A percentile compares a stretch with the other conserved stretches of the same genome.
phyloP scores from a whole-genome alignment of 92 coral and sea anemone species.

The Palythoa caribaeorum region DNA sequence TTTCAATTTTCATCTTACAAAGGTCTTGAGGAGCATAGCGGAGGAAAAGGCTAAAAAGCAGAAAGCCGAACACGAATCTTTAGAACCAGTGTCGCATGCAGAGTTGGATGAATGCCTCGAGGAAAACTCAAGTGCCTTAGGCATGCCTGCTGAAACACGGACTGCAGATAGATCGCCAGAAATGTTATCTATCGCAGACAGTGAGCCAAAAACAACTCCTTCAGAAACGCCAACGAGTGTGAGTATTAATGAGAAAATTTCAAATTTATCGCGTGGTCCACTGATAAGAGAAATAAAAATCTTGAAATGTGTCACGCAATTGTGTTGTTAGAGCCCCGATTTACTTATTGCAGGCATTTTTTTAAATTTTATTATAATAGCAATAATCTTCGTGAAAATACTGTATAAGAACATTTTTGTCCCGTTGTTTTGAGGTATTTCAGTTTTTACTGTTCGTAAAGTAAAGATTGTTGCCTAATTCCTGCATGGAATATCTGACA shows the following conservation, averaged over 20 bases:
- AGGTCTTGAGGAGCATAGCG: not conserved
- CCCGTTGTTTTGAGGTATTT: not conserved
- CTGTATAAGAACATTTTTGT: not conserved
- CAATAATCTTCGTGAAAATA: not conserved
- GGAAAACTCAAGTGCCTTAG: no score
- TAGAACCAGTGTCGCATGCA: no score
- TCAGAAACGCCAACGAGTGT: slow-evolving; percentile 9
- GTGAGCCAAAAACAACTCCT: not conserved
- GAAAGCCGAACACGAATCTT: not conserved
- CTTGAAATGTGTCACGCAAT: not conserved
- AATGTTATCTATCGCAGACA: not conserved
- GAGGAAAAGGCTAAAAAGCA: not conserved
- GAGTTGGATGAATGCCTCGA: no score
- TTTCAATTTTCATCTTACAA: not conserved
- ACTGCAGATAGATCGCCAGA: not conserved
- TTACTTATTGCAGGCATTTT: not conserved
- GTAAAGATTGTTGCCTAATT: not conserved
- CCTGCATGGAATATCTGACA: not conserved
- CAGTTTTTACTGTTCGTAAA: not conserved
- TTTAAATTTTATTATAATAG: not conserved
- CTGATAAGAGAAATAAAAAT: not conserved
- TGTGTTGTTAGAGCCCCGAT: not conserved
- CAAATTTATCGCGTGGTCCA: not conserved
- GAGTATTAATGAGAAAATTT: not conserved
- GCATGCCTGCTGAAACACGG: no score